These are phyloP conservation scores for Aphaenogaster ashmeadi DNA, from an alignment of 1,140 invertebrate genomes.

Conservation along the genomic window DNA sequence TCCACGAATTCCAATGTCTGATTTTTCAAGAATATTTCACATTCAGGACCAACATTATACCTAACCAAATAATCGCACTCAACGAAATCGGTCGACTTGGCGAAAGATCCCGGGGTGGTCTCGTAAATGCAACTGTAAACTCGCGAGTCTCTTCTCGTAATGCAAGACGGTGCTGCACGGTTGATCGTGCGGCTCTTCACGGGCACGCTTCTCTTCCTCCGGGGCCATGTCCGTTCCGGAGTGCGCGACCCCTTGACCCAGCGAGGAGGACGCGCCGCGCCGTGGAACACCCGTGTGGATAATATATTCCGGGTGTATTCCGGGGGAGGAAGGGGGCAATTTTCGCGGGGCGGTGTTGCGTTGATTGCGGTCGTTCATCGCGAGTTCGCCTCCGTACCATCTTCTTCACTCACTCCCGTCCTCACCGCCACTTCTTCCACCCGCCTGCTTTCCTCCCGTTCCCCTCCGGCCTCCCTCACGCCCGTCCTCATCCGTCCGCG, in stretches of 20 bases:
- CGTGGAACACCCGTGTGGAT: slow-evolving; percentile 80
- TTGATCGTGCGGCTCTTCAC: slow-evolving; percentile 66
- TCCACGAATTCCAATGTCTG: neutral
- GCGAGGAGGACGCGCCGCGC: slow-evolving; percentile 69
- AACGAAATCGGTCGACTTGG: neutral
- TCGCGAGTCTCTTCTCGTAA: slow-evolving; percentile 45
- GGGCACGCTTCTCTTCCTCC: slow-evolving; percentile 75
- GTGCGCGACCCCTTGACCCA: slow-evolving; percentile 76
- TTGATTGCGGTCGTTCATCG: slow-evolving; percentile 85
- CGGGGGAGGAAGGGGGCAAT: slow-evolving; percentile 72
- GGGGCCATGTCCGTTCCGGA: slow-evolving; percentile 69
- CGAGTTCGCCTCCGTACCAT: slow-evolving; percentile 76
- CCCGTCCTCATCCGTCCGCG: neutral
- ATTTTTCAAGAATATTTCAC: neutral
- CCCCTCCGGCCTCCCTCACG: slow-evolving; percentile 27
- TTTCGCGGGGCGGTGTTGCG: slow-evolving; percentile 83
- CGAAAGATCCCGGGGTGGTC: slow-evolving; percentile 58
- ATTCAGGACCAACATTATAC: neutral
- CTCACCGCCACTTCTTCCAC: slow-evolving; percentile 64
- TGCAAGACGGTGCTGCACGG: slow-evolving; percentile 28
- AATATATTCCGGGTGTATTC: slow-evolving; percentile 83
- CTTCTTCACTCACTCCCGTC: slow-evolving; percentile 45
- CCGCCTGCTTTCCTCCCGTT: slow-evolving; percentile 14
- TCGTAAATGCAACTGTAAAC: slow-evolving; percentile 21
- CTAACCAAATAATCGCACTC: neutral